phyloP scores from a whole-genome alignment of 2,888 invertebrate genomes.

The Andrena praecox region DNA sequence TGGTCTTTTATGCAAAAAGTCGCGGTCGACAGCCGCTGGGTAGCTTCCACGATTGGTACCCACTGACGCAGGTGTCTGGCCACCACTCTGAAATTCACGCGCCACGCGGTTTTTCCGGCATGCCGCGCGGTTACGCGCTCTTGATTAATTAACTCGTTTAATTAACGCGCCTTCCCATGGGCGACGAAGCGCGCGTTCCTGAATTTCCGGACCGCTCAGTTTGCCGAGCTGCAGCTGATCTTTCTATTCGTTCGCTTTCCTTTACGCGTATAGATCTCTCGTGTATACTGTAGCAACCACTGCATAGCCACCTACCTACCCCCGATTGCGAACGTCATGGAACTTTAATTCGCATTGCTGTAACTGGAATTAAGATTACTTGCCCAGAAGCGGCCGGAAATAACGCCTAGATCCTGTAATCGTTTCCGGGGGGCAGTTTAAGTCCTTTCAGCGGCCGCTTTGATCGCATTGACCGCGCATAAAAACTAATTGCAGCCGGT shows the following conservation, averaged over 20 bases:
- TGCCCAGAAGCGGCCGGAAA: neutral
- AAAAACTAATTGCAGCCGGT: constrained; percentile 61
- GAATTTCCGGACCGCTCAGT: neutral
- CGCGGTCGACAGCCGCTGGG: neutral
- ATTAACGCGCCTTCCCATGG: constrained; percentile 55
- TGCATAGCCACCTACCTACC: neutral
- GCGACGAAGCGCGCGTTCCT: neutral
- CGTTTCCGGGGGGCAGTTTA: neutral
- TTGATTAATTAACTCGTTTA: constrained; percentile 71
- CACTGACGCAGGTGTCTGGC: constrained; percentile 1
- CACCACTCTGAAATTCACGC: constrained; percentile 49
- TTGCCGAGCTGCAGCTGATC: too few relatives aligned
- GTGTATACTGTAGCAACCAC: neutral
- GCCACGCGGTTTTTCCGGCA: constrained; percentile 39
- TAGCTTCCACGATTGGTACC: constrained; percentile 49
- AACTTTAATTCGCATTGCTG: neutral
- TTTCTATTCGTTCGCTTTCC: neutral
- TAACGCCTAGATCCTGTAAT: neutral
- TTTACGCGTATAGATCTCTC: neutral
- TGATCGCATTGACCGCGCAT: constrained; percentile 44
- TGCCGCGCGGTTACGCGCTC: constrained; percentile 26
- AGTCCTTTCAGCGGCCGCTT: constrained; percentile 19
- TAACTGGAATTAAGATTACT: neutral
- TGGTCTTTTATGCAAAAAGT: constrained; percentile 11
- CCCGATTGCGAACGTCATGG: neutral